A percentile compares a stretch with the other conserved stretches of the same genome.
Conservation (phyloP, 2,113 vertebrate species). For the Connochaetes taurinus region DNA sequence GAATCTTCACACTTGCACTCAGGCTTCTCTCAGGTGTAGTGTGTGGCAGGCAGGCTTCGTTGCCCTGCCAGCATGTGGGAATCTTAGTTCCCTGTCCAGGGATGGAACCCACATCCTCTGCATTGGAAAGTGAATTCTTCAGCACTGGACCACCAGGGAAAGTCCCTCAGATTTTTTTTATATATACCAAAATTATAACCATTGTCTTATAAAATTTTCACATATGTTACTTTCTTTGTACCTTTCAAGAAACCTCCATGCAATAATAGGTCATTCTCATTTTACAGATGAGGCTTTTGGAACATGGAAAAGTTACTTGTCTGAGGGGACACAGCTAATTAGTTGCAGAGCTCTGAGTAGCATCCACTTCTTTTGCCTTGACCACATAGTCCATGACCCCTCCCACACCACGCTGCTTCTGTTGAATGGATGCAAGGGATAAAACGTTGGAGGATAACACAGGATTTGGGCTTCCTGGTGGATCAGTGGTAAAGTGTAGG, state of each 20-base stretch:
- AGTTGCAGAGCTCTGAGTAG: background rate
- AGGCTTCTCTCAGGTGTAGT: background rate
- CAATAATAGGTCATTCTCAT: background rate
- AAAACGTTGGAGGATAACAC: conserved; percentile 68
- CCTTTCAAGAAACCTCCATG: background rate
- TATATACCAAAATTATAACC: background rate
- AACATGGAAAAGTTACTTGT: background rate
- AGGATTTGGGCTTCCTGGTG: conserved; percentile 41
- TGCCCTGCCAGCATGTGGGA: background rate
- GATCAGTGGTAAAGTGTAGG: background rate
- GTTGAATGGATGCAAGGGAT: conserved; percentile 37
- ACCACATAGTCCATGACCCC: accelerated
- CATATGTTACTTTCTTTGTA: background rate
- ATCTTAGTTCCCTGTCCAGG: background rate
- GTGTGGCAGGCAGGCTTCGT: background rate
- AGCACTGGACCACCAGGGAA: background rate
- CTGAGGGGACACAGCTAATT: background rate
- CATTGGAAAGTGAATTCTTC: background rate
- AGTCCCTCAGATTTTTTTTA: background rate
- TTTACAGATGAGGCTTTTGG: background rate
- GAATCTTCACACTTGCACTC: background rate
- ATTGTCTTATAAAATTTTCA: background rate
- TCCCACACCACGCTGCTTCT: background rate
- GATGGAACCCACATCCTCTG: background rate
- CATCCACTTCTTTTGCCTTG: background rate